A percentile compares a stretch with the other conserved stretches of the same genome.
phyloP scores from a whole-genome alignment of 2,888 invertebrate genomes.

The Craniophora ligustri region DNA sequence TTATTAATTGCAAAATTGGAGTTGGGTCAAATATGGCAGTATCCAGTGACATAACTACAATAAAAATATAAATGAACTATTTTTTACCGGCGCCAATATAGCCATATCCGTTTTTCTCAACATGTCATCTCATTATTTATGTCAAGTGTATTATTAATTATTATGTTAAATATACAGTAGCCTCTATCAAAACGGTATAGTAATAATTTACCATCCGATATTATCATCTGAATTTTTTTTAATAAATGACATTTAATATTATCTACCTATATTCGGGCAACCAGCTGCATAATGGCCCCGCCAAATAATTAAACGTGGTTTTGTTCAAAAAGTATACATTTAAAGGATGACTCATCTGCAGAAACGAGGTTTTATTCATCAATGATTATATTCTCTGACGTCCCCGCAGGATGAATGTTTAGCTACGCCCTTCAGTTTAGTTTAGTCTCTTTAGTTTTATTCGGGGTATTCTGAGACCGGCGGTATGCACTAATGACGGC shows the following conservation, averaged over 20 bases:
- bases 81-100: slow-evolving; percentile 17
- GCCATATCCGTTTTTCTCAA: slow-evolving; percentile 20
- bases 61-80: slow-evolving; percentile 14
- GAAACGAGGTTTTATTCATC: slow-evolving; percentile 32
- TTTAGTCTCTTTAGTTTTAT: slow-evolving; percentile 63
- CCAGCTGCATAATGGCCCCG: slow-evolving; percentile 20
- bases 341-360: slow-evolving; percentile 16
- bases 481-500: slow-evolving; percentile 72
- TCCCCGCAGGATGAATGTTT: slow-evolving; percentile 49
- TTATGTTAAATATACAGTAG: slow-evolving; percentile 47
- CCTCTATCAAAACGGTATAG: slow-evolving; percentile 25
- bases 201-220: slow-evolving; percentile 44
- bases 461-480: slow-evolving; percentile 70
- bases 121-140: slow-evolving; percentile 11
- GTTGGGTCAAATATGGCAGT: slow-evolving; percentile 49
- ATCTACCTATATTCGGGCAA: slow-evolving; percentile 39
- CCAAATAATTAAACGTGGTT: slow-evolving; percentile 29
- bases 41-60: slow-evolving; percentile 26
- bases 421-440: slow-evolving; percentile 53
- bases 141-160: slow-evolving; percentile 44
- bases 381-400: slow-evolving; percentile 25
- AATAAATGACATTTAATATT: slow-evolving; percentile 35
- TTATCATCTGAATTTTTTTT: slow-evolving; percentile 45
- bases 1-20: slow-evolving; percentile 55
- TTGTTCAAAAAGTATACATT: slow-evolving; percentile 20